Evolutionary conservation across 2,888 invertebrate species (phyloP).

Genomic region (Lasioglossum marginatum): DNA sequence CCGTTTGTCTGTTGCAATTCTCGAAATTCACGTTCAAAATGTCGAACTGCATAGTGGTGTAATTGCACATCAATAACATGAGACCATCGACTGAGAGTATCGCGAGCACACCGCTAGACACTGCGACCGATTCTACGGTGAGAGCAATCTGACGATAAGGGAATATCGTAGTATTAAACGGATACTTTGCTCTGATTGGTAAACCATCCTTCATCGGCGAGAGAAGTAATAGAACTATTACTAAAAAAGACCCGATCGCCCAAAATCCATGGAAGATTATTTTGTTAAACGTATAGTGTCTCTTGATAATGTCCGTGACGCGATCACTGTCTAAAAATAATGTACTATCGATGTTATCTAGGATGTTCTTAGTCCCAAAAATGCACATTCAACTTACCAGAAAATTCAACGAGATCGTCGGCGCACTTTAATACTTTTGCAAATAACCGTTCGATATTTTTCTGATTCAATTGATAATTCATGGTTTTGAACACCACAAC

Average conservation of each 20-base stretch:
- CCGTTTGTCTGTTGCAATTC: slow-evolving; percentile 40
- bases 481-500: slow-evolving; percentile 74
- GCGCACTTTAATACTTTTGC: slow-evolving; percentile 50
- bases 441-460: slow-evolving; percentile 60
- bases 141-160: slow-evolving; percentile 71
- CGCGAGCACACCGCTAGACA: slow-evolving; percentile 65
- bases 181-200: slow-evolving; percentile 76
- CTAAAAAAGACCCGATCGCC: slow-evolving; percentile 60
- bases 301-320: slow-evolving; percentile 45
- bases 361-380: not conserved
- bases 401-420: slow-evolving; percentile 64
- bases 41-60: slow-evolving; percentile 69
- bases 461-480: slow-evolving; percentile 61
- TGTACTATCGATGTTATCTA: not conserved
- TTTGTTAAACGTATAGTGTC: slow-evolving; percentile 57
- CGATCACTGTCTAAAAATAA: slow-evolving; percentile 16
- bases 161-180: slow-evolving; percentile 71
- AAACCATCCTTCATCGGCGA: slow-evolving; percentile 72
- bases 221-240: slow-evolving; percentile 69
- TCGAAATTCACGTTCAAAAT: slow-evolving; percentile 70
- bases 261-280: slow-evolving; percentile 64
- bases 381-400: slow-evolving; percentile 60
- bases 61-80: slow-evolving; percentile 63
- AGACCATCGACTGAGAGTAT: slow-evolving; percentile 74
- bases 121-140: slow-evolving; percentile 65